phyloP scores from a whole-genome alignment of 2,113 vertebrate species.

The Tupaia chinensis region DNA sequence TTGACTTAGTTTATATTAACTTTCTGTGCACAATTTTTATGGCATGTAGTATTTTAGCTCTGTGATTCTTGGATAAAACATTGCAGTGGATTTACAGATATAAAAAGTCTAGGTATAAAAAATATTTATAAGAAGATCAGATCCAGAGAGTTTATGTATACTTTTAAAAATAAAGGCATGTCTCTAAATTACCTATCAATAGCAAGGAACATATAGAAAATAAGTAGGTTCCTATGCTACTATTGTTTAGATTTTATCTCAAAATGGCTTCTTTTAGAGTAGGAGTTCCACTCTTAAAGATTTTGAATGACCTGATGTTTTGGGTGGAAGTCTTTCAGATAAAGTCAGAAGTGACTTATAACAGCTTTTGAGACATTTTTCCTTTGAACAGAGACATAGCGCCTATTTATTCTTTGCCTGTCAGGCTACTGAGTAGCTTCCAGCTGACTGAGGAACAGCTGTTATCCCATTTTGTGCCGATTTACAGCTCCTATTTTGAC shows the following conservation, averaged over 20 bases:
- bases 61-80: constrained; percentile 1
- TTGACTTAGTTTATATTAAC: background rate
- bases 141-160: background rate
- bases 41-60: background rate
- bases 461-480: constrained; percentile 5
- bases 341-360: background rate
- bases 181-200: background rate
- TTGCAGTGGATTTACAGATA: background rate
- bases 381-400: background rate
- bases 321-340: background rate
- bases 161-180: constrained; percentile 18
- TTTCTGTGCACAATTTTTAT: background rate
- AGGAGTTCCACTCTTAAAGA: background rate
- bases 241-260: background rate
- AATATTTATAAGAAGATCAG: background rate
- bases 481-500: constrained; percentile 29
- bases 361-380: background rate
- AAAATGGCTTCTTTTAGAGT: background rate
- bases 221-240: background rate
- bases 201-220: background rate
- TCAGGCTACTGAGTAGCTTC: background rate
- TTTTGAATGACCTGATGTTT: constrained; percentile 37
- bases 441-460: background rate
- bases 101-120: background rate
- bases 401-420: background rate